Evolutionary conservation across 2,113 vertebrate genomes (phyloP).

Genomic region (Xenopus borealis): DNA sequence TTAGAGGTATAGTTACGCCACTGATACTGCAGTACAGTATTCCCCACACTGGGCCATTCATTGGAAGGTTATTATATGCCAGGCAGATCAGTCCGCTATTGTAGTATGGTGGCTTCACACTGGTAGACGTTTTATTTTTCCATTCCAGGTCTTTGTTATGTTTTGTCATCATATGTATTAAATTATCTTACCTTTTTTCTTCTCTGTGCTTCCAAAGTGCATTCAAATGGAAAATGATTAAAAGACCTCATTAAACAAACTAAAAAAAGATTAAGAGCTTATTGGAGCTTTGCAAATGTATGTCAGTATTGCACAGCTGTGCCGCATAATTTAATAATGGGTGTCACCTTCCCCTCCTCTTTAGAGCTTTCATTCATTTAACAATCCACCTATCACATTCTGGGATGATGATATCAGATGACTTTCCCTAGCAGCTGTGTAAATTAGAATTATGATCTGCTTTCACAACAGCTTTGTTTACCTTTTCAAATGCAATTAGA

Average conservation of each 20-base stretch:
- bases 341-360: slow-evolving; percentile 8
- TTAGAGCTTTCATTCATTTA: slow-evolving; percentile 36
- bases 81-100: slow-evolving; percentile 37
- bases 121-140: slow-evolving; percentile 40
- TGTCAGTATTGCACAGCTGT: slow-evolving; percentile 36
- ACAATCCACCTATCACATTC: slow-evolving; percentile 40
- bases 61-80: slow-evolving; percentile 34
- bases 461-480: slow-evolving; percentile 25
- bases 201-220: slow-evolving; percentile 31
- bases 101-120: slow-evolving; percentile 26
- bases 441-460: slow-evolving; percentile 25
- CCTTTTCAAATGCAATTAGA: slow-evolving; percentile 1
- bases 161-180: slow-evolving; percentile 46
- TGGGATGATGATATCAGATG: slow-evolving; percentile 23
- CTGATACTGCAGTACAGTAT: slow-evolving; percentile 33
- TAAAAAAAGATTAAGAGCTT: slow-evolving; percentile 26
- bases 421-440: slow-evolving; percentile 37
- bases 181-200: slow-evolving; percentile 33
- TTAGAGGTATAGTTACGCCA: too few species aligned
- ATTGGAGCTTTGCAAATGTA: slow-evolving; percentile 20
- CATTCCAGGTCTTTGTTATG: slow-evolving; percentile 20
- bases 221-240: slow-evolving; percentile 22
- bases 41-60: slow-evolving; percentile 25
- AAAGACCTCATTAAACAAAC: slow-evolving; percentile 22
- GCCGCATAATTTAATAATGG: slow-evolving; percentile 30